Percentiles rank a stretch among this genome's conserved stretches.
Evolutionary conservation across 2,113 vertebrate species (phyloP).

Genomic region (Rhinichthys klamathensis): DNA sequence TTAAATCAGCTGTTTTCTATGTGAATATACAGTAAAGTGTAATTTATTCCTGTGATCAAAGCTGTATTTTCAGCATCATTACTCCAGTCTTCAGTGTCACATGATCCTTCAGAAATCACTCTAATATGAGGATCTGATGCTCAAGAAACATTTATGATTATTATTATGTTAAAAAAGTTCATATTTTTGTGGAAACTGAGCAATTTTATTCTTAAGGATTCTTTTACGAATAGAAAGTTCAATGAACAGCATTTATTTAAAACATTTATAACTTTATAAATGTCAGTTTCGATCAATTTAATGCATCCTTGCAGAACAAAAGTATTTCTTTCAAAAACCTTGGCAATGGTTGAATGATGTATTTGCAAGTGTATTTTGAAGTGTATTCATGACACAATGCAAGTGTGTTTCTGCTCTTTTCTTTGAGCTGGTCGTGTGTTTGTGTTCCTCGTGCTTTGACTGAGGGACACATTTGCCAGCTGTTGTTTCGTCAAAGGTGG

Average conservation of each 20-base stretch:
- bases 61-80: neutral
- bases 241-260: neutral
- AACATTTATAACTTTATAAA: neutral
- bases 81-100: neutral
- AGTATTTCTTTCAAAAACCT: neutral
- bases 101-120: neutral
- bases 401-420: neutral
- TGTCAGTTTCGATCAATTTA: neutral
- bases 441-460: neutral
- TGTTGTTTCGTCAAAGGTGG: slow-evolving; percentile 58
- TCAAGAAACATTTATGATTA: neutral
- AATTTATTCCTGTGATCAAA: neutral
- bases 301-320: neutral
- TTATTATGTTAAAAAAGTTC: neutral
- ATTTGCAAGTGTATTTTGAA: no score
- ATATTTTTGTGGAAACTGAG: neutral
- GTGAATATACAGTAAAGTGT: neutral
- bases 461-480: slow-evolving; percentile 56
- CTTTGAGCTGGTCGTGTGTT: neutral
- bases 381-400: no score
- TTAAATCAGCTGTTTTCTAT: neutral
- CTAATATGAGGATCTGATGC: neutral
- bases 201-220: neutral
- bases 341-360: no score
- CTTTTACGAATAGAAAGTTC: neutral